Percentiles rank a stretch among this genome's conserved stretches.
These are phyloP conservation scores for Campoletis raptor DNA, from an alignment of 2,888 invertebrate genomes.

Conservation along the genomic window DNA sequence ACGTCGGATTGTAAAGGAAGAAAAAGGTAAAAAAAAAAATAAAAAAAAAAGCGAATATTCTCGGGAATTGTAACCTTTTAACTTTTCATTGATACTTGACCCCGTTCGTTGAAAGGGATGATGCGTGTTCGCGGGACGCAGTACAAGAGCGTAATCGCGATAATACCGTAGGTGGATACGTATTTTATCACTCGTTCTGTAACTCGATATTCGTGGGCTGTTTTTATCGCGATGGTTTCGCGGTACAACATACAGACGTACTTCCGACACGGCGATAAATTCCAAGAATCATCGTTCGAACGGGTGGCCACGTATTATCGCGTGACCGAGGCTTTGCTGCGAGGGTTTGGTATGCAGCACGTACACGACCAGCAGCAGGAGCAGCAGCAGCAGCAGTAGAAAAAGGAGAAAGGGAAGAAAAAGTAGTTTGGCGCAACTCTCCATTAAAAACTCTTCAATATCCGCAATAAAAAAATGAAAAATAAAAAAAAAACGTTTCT, in stretches of 20 bases:
- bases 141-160: neutral
- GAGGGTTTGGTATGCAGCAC: neutral
- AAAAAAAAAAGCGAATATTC: neutral
- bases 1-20: neutral
- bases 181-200: slow-evolving; percentile 10
- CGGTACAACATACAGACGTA: neutral
- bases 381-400: too few relatives aligned
- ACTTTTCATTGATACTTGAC: slow-evolving; percentile 7
- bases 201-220: slow-evolving; percentile 7
- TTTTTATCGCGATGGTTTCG: neutral
- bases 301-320: neutral
- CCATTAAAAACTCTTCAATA: neutral
- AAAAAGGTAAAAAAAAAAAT: too few relatives aligned
- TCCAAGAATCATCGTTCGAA: slow-evolving; percentile 9
- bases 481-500: too few relatives aligned
- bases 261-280: slow-evolving; percentile 12
- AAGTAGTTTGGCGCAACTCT: neutral
- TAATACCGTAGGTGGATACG: neutral
- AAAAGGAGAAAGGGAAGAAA: too few relatives aligned
- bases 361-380: neutral
- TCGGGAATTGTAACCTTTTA: neutral
- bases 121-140: slow-evolving; percentile 1
- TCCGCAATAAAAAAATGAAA: neutral
- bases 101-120: neutral
- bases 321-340: neutral